Base-by-base conservation (phyloP, 1,140 invertebrate genomes). In the Drosophila cardini region DNA sequence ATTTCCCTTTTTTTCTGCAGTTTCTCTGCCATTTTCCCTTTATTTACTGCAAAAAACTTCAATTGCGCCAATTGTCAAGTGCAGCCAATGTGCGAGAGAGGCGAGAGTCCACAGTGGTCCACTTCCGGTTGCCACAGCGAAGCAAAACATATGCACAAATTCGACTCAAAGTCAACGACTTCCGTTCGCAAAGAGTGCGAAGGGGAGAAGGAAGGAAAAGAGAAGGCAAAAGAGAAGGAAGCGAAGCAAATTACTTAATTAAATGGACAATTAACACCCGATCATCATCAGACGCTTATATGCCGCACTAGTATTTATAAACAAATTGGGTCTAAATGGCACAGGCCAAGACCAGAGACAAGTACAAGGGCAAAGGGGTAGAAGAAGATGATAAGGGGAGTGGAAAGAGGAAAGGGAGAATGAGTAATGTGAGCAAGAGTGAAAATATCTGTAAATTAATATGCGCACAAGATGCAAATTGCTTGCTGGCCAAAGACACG, bases 371-470 rank as follows among this genome's bases (percentile, higher is more conserved):
- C 34, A 62, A 36, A 11, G 38, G 2, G 21, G 15, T 0, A 8
- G 32, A 10, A 40, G 21, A 1, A 26, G 16, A n/a, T n/a, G n/a
- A n/a, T n/a, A n/a, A 42, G 6, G 53, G 40, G 7, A 5, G 21
- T 11, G 3, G 38, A 52, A 43, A 43, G 32, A 1, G 40, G 18
- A 18, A 48, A 21, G 16, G 8, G 40, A 63, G 72, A 70, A 68
- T 89, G 80, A 89, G 58, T 84, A 90, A 89, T 89, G 84, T 84
- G 78, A 38, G 74, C 80, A 89, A 75, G 77, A 89, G 77, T 64
- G 71, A 89, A 89, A 90, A 89, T 90, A 84, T 89, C 76, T 90
- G 84, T 89, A 89, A 89, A 89, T 89, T 89, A 89, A 89, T 89
- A 89, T 89, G 84, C 84, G 84, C 84, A 89, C 84, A 89, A 89